Conservation (phyloP, 2,797 vertebrate species). For the Carcharodon carcharias region DNA sequence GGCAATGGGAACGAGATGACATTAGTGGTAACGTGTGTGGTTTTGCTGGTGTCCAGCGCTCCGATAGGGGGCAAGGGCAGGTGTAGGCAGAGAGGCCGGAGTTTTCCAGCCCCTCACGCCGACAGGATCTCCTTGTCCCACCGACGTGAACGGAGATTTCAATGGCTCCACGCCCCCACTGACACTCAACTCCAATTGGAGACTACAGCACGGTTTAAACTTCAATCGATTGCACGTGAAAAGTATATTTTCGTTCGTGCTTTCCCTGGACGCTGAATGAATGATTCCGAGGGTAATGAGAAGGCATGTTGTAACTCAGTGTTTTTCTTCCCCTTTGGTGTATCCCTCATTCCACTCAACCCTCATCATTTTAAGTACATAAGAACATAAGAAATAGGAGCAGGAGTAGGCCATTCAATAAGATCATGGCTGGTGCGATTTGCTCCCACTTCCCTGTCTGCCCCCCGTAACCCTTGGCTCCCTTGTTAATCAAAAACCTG, state of each 20-base stretch:
- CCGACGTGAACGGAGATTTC: no score
- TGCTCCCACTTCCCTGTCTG: neutral
- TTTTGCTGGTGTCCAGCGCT: neutral
- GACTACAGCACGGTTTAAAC: neutral
- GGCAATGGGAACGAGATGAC: neutral
- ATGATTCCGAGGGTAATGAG: neutral
- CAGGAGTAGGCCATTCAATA: neutral
- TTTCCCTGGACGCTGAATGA: neutral
- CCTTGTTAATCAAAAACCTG: neutral
- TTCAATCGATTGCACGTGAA: neutral
- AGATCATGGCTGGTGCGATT: neutral
- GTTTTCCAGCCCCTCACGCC: no score
- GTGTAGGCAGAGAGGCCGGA: no score
- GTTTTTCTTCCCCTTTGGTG: neutral
- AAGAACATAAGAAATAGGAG: no score
- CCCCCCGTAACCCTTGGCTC: no score
- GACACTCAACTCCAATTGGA: neutral
- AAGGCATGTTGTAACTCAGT: neutral
- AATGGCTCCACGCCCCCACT: no score
- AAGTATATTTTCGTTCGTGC: neutral
- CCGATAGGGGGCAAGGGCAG: neutral
- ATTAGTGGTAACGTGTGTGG: neutral
- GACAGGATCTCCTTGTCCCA: no score
- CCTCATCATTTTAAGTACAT: no score
- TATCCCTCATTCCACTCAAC: neutral